A percentile compares a stretch with the other conserved stretches of the same genome.
Evolutionary conservation across 2,797 vertebrate species (phyloP).

Genomic region (Pelodytes ibericus): DNA sequence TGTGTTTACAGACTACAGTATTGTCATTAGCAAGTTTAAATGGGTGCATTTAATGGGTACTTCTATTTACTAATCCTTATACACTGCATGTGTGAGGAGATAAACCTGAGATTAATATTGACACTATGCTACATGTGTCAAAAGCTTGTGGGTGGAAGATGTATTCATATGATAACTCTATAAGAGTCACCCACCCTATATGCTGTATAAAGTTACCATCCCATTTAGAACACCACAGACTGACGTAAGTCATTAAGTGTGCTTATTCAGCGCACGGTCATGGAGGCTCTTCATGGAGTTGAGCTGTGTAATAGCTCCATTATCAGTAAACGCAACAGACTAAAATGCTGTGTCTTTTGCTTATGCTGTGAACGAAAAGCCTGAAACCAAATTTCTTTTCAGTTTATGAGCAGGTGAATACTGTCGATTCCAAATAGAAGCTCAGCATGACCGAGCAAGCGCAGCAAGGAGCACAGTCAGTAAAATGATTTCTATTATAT

Average conservation of each 20-base stretch:
- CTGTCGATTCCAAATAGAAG: background rate
- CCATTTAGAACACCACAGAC: slow-evolving; percentile 33
- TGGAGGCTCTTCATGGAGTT: slow-evolving; percentile 31
- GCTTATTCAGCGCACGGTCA: slow-evolving; percentile 53
- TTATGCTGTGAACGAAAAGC: slow-evolving; percentile 17
- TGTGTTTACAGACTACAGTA: background rate
- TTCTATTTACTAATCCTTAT: slow-evolving; percentile 22
- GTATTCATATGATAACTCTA: background rate
- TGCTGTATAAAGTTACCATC: slow-evolving; percentile 9
- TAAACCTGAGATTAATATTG: slow-evolving; percentile 11
- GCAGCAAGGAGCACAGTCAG: background rate
- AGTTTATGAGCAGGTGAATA: slow-evolving; percentile 10
- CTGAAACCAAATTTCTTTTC: slow-evolving; percentile 25
- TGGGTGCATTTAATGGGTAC: slow-evolving; percentile 7
- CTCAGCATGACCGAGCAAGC: slow-evolving; percentile 22
- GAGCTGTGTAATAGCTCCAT: slow-evolving; percentile 40
- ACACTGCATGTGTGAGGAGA: slow-evolving; percentile 1
- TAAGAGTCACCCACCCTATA: background rate
- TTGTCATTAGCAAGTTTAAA: background rate
- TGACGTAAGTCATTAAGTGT: slow-evolving; percentile 47
- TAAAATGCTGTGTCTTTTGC: slow-evolving; percentile 24
- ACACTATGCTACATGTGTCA: slow-evolving; percentile 12
- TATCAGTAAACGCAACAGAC: slow-evolving; percentile 25
- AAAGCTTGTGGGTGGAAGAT: slow-evolving; percentile 16
- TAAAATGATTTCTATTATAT: background rate